Evolutionary conservation across 2,797 vertebrate genomes (phyloP).

Genomic region (Hyperoplus lanceolatus): DNA sequence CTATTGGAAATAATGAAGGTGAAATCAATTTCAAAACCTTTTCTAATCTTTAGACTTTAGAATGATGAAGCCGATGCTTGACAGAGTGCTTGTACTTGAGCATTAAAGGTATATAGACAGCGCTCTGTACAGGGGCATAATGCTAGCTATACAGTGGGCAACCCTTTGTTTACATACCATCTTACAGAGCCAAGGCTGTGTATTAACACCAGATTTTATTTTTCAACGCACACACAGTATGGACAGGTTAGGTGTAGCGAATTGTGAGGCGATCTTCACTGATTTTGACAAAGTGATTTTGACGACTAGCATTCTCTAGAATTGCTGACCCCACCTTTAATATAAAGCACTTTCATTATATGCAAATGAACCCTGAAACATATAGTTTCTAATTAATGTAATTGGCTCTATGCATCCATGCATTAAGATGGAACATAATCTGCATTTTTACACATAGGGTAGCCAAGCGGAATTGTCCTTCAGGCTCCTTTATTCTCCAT

Average conservation of each 20-base stretch:
- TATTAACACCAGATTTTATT: no score
- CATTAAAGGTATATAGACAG: no score
- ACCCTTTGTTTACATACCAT: no score
- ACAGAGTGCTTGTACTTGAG: no score
- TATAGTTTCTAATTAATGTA: slow-evolving; percentile 3
- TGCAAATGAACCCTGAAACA: slow-evolving; percentile 6
- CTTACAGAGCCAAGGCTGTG: no score
- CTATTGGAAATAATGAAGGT: background rate
- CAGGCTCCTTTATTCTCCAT: background rate
- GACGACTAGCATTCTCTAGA: background rate
- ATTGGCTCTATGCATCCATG: background rate
- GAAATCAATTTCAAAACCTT: background rate
- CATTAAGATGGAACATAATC: background rate
- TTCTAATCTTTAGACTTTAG: background rate
- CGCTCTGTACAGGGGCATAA: no score
- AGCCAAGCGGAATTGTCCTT: background rate
- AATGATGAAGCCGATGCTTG: fast-evolving
- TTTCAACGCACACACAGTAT: no score
- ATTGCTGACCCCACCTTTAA: background rate
- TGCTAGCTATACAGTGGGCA: no score
- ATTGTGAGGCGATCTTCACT: no score
- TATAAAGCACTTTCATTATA: slow-evolving; percentile 3
- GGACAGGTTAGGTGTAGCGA: no score
- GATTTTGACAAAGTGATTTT: no score
- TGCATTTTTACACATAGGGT: background rate